Conservation (phyloP, 2,113 vertebrate genomes). For the Calonectris borealis region DNA sequence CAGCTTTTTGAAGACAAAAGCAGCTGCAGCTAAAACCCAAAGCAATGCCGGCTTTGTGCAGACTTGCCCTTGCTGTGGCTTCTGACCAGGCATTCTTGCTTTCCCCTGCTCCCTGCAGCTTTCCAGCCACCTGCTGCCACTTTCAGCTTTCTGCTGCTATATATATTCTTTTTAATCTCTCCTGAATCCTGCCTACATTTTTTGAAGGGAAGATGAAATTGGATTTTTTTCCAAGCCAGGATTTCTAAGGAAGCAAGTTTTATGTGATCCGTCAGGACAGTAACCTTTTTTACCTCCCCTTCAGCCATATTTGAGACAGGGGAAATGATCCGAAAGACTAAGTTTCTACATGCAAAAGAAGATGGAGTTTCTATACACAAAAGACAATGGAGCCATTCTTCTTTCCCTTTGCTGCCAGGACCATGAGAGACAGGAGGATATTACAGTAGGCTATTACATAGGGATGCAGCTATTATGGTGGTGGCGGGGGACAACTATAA, state of each 20-base stretch:
- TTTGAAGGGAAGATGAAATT: not conserved
- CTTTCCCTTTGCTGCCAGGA: not conserved
- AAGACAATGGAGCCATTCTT: not conserved
- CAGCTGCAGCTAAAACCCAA: not conserved
- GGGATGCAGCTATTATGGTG: not conserved
- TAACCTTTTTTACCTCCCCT: not conserved
- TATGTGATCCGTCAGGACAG: not conserved
- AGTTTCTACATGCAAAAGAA: not conserved
- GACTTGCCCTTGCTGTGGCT: not conserved
- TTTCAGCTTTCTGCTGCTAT: constrained; percentile 13
- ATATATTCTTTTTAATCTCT: constrained; percentile 1
- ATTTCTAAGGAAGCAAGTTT: not conserved
- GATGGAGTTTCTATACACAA: not conserved
- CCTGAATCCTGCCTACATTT: not conserved
- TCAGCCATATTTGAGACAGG: not conserved
- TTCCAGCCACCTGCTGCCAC: constrained; percentile 33
- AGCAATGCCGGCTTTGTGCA: not conserved
- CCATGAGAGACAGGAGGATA: not conserved
- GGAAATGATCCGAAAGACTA: not conserved
- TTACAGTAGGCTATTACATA: not conserved
- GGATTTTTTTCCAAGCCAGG: not conserved
- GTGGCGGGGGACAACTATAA: not conserved
- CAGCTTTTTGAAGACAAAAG: not conserved
- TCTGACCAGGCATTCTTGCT: not conserved
- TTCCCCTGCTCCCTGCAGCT: not conserved